Evolutionary conservation across 2,113 vertebrate species (phyloP), one percentile per base, ranked within the genome.

Genomic region (Perca fluviatilis): DNA sequence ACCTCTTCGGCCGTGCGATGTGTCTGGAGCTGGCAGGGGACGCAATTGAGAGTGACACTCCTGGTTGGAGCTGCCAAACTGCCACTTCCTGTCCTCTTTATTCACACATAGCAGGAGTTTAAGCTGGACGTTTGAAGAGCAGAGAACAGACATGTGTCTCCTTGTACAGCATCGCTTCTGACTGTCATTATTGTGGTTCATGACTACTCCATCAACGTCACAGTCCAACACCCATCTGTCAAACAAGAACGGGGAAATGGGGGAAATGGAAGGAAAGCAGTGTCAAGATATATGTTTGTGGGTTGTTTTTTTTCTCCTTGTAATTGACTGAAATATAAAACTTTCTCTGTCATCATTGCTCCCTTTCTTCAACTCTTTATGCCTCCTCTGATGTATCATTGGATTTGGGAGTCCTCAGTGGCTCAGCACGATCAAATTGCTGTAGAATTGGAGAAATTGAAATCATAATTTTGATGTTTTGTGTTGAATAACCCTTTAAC

Each of bases 21-120:
- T 91, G 88, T 94, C 91, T 93, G 88, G 82, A 95, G 95, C 91
- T 96, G 95, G 95, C 95, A 95, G 93, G 93, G 94, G 95, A 95
- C 85, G 77, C 94, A 93, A 95, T 95, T 93, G 92, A 92, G 94
- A 93, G 91, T 95, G 95, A 95, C 95, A 96, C 93, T 94, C 94
- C 92, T 95, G 95, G 95, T 94, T 94, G 94, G 95, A 95, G 94
- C 94, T 95, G 95, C 95, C 95, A 96, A 96, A 94, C 94, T 94
- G 93, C 95, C 95, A 95, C 95, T 95, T 95, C 94, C 94, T 95
- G 94, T 95, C 94, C 91, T 93, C 93, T 95, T 95, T 95, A 96
- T 95, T 94, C 94, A 95, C 94, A 95, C 92, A 89, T 94, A 93
- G 90, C 91, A 83, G 93, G 95, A 94, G 94, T 93, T 92, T 92